These are phyloP conservation scores for Drosophila subpulchrella DNA, from an alignment of 1,140 invertebrate species.

Conservation along the genomic window DNA sequence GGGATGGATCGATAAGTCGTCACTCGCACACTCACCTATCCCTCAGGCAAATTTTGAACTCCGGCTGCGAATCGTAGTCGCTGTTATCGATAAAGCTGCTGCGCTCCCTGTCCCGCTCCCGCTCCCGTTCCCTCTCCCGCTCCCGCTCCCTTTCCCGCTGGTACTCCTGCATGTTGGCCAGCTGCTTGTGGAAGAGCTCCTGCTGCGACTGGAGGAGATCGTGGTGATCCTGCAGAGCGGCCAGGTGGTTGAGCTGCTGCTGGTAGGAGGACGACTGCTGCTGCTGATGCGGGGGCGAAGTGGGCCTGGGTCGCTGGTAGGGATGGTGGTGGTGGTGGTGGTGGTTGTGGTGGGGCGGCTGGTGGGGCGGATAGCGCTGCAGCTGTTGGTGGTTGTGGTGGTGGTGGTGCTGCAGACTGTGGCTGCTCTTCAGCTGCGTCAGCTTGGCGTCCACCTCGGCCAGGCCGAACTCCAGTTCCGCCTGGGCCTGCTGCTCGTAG, in stretches of 20 bases:
- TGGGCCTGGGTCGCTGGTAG: conserved; percentile 64
- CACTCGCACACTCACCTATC: conserved; percentile 81
- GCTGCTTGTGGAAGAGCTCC: conserved; percentile 68
- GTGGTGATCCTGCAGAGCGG: conserved; percentile 71
- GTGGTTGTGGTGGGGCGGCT: conserved; percentile 28
- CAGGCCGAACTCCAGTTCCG: conserved; percentile 64
- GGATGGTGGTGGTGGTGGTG: conserved; percentile 71
- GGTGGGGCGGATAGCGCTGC: conserved; percentile 23
- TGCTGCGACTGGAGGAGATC: conserved; percentile 69
- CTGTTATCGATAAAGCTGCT: conserved; percentile 64
- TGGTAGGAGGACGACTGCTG: conserved; percentile 69
- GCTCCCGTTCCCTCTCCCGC: conserved; percentile 37
- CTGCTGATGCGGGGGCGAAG: conserved; percentile 53
- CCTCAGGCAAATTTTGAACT: conserved; percentile 81
- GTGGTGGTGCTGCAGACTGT: conserved; percentile 5
- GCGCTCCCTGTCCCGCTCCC: conserved; percentile 39
- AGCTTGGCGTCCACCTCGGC: conserved; percentile 67
- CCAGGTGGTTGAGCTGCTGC: conserved; percentile 63
- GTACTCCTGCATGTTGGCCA: conserved; percentile 67
- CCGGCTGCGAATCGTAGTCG: conserved; percentile 74
- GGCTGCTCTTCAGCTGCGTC: conserved; percentile 52
- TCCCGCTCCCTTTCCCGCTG: conserved; percentile 59
- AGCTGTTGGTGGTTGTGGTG: background rate
- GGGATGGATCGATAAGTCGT: background rate
- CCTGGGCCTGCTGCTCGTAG: conserved; percentile 69